These are phyloP conservation scores for Leuctra nigra DNA, from an alignment of 2,888 invertebrate species.

Conservation along the genomic window DNA sequence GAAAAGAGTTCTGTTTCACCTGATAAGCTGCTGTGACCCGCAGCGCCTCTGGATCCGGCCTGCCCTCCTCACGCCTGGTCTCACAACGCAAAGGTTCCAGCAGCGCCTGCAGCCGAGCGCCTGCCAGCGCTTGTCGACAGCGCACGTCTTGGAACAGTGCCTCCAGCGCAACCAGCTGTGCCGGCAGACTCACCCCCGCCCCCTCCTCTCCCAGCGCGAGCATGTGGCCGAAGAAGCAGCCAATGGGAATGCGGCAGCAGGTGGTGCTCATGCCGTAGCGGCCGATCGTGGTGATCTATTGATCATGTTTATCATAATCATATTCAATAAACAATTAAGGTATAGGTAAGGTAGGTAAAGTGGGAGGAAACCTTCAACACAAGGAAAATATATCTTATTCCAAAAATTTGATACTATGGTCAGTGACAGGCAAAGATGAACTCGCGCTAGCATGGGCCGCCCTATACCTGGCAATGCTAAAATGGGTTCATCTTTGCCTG, in stretches of 20 bases:
- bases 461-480: no score
- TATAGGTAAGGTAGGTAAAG: no score
- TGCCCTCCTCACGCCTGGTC: slow-evolving; percentile 51
- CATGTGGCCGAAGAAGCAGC: slow-evolving; percentile 90
- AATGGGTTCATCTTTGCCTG: no score
- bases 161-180: slow-evolving; percentile 57
- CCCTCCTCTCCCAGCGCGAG: slow-evolving; percentile 61
- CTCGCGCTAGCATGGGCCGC: no score
- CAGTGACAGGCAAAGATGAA: no score
- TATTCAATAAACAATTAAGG: no score
- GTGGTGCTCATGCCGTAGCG: slow-evolving; percentile 88
- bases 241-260: slow-evolving; percentile 82
- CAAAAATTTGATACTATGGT: no score
- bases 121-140: slow-evolving; percentile 69
- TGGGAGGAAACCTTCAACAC: no score
- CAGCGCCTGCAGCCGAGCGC: slow-evolving; percentile 73
- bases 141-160: slow-evolving; percentile 72
- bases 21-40: slow-evolving; percentile 50
- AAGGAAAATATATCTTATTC: no score
- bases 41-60: slow-evolving; percentile 39
- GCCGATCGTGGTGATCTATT: slow-evolving; percentile 82
- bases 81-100: slow-evolving; percentile 70
- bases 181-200: slow-evolving; percentile 34
- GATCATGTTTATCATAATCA: no score
- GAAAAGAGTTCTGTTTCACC: slow-evolving; percentile 34